Conservation (phyloP, 2,888 invertebrate genomes). For the Cheilosia vulpina region DNA sequence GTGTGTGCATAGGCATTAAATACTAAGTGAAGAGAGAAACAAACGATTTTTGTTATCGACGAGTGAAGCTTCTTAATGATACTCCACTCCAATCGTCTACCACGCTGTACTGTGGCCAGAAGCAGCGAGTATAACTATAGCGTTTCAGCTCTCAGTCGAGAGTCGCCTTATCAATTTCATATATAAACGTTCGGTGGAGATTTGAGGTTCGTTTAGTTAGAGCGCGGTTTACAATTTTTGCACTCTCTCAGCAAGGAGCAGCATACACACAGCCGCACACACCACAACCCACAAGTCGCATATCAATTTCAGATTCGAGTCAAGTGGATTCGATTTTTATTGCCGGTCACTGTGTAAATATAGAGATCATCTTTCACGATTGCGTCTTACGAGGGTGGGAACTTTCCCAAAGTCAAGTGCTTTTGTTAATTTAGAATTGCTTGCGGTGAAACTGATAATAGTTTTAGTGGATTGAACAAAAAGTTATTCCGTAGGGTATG, state of each 20-base stretch:
- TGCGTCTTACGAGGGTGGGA: conserved; percentile 32
- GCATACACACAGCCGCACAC: background rate
- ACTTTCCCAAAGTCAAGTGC: conserved; percentile 47
- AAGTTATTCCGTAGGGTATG: no score
- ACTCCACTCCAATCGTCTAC: conserved; percentile 32
- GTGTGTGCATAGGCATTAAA: conserved; percentile 41
- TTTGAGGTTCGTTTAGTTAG: conserved; percentile 9
- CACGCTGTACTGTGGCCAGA: background rate
- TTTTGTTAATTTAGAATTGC: background rate
- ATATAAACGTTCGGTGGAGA: conserved; percentile 1
- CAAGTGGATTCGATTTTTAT: conserved; percentile 10
- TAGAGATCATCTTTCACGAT: conserved; percentile 21
- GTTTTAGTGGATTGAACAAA: background rate
- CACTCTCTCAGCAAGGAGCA: background rate
- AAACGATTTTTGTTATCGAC: conserved; percentile 63
- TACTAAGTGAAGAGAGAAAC: conserved; percentile 59
- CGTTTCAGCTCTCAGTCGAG: background rate
- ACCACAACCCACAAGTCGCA: conserved; percentile 12
- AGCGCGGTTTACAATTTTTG: conserved; percentile 3
- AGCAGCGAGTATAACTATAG: background rate
- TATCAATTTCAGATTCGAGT: conserved; percentile 26
- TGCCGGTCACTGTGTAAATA: background rate
- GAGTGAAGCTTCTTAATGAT: conserved; percentile 52
- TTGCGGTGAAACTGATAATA: conserved; percentile 14
- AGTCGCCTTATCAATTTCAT: conserved; percentile 62